Conservation (phyloP, 1,140 invertebrate genomes). For the Euwallacea similis region DNA sequence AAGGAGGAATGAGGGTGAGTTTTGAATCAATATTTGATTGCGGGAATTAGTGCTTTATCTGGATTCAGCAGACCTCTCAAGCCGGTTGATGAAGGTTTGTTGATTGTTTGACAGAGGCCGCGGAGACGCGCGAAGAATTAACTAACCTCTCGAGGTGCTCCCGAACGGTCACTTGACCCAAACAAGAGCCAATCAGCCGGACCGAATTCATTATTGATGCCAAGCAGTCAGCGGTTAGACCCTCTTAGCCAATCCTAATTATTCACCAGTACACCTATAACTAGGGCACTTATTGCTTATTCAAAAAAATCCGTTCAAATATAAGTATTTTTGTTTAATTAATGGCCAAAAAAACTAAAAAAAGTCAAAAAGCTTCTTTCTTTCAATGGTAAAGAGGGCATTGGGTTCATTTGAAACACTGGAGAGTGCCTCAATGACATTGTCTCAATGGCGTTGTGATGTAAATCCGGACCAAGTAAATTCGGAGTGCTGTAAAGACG, state of each 20-base stretch:
- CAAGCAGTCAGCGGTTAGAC: constrained; percentile 12
- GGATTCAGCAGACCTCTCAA: constrained; percentile 54
- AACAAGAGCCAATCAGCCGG: constrained; percentile 37
- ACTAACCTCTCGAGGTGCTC: constrained; percentile 46
- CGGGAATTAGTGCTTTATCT: constrained; percentile 56
- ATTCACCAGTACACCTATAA: constrained; percentile 6
- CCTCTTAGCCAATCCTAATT: constrained; percentile 15
- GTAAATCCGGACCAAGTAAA: too few species aligned
- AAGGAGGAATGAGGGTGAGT: constrained; percentile 51
- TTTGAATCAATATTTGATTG: constrained; percentile 57
- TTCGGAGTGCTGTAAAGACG: too few species aligned
- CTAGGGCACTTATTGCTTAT: neutral
- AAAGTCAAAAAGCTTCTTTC: too few species aligned
- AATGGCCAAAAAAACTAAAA: too few species aligned
- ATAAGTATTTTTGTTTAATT: too few species aligned
- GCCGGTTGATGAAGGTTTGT: constrained; percentile 53
- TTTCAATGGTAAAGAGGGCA: too few species aligned
- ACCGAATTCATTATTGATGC: constrained; percentile 26
- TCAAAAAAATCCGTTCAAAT: neutral
- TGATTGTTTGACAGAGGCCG: constrained; percentile 55
- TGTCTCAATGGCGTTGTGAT: too few species aligned
- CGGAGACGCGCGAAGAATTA: constrained; percentile 55
- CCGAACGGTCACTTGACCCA: constrained; percentile 32
- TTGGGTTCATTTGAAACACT: too few species aligned
- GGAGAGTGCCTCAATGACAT: too few species aligned